A percentile compares a stretch with the other conserved stretches of the same genome.
phyloP scores from a whole-genome alignment of 2,888 invertebrate species.

The Dicranocentrus wangi region DNA sequence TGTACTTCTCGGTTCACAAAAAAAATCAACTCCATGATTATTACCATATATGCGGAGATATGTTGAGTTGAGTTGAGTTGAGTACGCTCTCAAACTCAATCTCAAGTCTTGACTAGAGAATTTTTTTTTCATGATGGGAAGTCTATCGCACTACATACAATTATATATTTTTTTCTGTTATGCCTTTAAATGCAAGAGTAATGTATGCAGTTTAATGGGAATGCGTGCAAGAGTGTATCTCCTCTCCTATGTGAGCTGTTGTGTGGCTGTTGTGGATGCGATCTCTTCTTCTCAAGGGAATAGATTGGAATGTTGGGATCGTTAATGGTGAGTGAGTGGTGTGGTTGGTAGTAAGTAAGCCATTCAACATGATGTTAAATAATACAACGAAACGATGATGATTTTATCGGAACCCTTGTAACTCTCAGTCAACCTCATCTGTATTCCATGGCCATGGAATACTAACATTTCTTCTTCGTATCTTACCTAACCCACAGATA shows the following conservation, averaged over 20 bases:
- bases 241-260: not conserved
- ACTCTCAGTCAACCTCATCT: constrained; percentile 14
- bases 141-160: not conserved
- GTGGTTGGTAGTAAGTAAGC: not conserved
- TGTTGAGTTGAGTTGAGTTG: too few species aligned
- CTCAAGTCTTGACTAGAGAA: not conserved
- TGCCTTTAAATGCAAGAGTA: too few species aligned
- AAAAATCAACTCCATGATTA: not conserved
- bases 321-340: not conserved
- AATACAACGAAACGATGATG: not conserved
- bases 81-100: too few species aligned
- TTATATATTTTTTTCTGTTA: not conserved
- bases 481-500: too few species aligned
- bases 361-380: constrained; percentile 6
- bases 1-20: not conserved
- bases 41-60: constrained; percentile 10
- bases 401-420: constrained; percentile 7
- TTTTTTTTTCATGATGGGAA: constrained; percentile 19
- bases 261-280: too few species aligned
- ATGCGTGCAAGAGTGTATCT: not conserved
- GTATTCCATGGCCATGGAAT: not conserved
- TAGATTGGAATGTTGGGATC: constrained; percentile 2
- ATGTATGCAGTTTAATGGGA: too few species aligned
- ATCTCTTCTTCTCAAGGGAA: too few species aligned
- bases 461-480: too few species aligned